Conservation (phyloP, 2,113 vertebrate genomes). For the Bos javanicus region DNA sequence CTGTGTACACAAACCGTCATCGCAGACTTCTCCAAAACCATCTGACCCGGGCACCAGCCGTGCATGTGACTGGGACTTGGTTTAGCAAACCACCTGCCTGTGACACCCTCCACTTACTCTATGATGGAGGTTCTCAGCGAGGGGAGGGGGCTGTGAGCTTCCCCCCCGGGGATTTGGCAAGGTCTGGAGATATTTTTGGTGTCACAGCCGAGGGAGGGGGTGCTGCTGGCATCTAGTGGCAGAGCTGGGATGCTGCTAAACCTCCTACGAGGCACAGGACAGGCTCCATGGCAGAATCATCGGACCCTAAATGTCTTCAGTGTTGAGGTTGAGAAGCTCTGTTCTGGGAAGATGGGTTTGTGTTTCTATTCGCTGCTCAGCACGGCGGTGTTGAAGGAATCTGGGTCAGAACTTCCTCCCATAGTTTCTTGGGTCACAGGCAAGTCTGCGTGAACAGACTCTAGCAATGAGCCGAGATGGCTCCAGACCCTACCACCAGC, state of each 20-base stretch:
- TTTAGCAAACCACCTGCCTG: neutral
- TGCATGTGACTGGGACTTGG: neutral
- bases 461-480: fast-evolving
- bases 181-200: neutral
- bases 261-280: neutral
- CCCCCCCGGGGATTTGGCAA: too few species aligned
- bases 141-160: neutral
- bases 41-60: neutral
- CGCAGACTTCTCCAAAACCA: neutral
- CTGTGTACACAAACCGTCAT: neutral
- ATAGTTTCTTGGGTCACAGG: neutral
- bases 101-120: neutral
- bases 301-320: too few species aligned
- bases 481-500: neutral
- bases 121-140: too few species aligned
- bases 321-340: neutral
- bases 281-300: fast-evolving
- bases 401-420: neutral
- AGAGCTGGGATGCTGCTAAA: neutral
- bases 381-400: neutral
- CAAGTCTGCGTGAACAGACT: neutral
- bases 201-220: neutral
- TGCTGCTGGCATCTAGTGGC: neutral
- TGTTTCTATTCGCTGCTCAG: neutral
- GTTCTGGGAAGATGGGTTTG: neutral